A percentile compares a stretch with the other conserved stretches of the same genome.
Conservation (phyloP, 2,888 invertebrate species). For the Lasioglossum malachurum region DNA sequence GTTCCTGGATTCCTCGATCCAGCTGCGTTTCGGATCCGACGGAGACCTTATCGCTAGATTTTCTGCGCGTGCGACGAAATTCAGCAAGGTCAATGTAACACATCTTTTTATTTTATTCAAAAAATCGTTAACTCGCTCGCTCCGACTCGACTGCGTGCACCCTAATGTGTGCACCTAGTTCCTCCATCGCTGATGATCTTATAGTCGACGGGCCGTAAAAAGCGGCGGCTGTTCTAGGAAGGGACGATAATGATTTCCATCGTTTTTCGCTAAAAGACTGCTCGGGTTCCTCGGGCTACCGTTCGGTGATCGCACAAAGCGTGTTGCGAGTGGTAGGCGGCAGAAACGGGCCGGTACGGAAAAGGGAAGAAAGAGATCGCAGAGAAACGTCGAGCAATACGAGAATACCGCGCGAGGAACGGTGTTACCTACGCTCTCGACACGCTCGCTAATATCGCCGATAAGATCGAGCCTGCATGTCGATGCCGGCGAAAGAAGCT, state of each 20-base stretch:
- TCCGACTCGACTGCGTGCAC: too few species aligned
- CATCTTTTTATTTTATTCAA: too few species aligned
- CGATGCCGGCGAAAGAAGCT: slow-evolving; percentile 48
- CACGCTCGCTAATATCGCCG: slow-evolving; percentile 76
- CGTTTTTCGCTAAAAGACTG: neutral
- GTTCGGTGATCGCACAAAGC: slow-evolving; percentile 11
- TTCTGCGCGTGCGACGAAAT: too few species aligned
- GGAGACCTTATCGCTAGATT: too few species aligned
- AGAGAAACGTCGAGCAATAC: slow-evolving; percentile 13
- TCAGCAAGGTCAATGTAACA: too few species aligned
- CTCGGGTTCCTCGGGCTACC: neutral
- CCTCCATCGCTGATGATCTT: neutral
- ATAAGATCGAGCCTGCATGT: slow-evolving; percentile 74
- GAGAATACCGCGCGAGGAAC: slow-evolving; percentile 22
- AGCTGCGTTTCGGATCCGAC: neutral
- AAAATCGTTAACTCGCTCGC: too few species aligned
- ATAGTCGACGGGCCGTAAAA: neutral
- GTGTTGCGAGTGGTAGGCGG: slow-evolving; percentile 1
- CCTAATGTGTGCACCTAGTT: neutral
- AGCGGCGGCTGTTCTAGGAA: neutral
- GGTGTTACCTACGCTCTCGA: slow-evolving; percentile 68
- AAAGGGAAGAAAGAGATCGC: slow-evolving; percentile 5
- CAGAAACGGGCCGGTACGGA: slow-evolving; percentile 6
- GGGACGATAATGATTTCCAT: neutral
- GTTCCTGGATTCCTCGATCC: neutral